phyloP scores from a whole-genome alignment of 2,888 invertebrate species.

The Noctua pronuba region DNA sequence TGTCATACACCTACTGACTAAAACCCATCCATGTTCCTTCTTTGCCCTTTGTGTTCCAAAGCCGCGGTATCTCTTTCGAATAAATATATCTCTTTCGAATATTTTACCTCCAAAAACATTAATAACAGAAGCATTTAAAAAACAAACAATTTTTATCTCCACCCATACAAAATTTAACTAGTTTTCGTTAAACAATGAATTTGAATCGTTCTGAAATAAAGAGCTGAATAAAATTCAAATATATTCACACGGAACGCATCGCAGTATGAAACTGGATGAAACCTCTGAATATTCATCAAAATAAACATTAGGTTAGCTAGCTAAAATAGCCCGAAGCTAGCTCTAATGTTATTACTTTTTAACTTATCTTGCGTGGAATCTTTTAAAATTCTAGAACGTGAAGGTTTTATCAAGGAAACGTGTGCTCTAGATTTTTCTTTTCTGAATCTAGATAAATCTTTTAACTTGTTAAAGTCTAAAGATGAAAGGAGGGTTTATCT shows the following conservation, averaged over 20 bases:
- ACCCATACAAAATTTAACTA: conserved; percentile 25
- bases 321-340: conserved; percentile 16
- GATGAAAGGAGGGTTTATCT: not conserved
- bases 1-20: too few species aligned
- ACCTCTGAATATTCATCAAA: conserved; percentile 68
- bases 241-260: conserved; percentile 63
- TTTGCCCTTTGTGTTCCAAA: too few species aligned
- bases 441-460: not conserved
- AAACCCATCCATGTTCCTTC: too few species aligned
- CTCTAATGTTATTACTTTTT: conserved; percentile 39
- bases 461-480: not conserved
- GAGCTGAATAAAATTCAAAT: conserved; percentile 65
- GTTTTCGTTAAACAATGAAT: conserved; percentile 53
- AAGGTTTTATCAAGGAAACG: conserved; percentile 20
- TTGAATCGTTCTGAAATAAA: conserved; percentile 44
- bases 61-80: too few species aligned
- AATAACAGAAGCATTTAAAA: not conserved
- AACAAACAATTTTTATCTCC: conserved; percentile 5
- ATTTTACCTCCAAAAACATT: conserved; percentile 2
- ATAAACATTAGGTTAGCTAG: conserved; percentile 61
- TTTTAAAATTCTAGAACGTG: conserved; percentile 25
- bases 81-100: too few species aligned
- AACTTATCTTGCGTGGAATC: conserved; percentile 31
- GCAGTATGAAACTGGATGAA: conserved; percentile 65
- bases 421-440: conserved; percentile 7